Evolutionary conservation across 2,888 invertebrate genomes (phyloP).

Genomic region (Trichogramma dendrolimi): DNA sequence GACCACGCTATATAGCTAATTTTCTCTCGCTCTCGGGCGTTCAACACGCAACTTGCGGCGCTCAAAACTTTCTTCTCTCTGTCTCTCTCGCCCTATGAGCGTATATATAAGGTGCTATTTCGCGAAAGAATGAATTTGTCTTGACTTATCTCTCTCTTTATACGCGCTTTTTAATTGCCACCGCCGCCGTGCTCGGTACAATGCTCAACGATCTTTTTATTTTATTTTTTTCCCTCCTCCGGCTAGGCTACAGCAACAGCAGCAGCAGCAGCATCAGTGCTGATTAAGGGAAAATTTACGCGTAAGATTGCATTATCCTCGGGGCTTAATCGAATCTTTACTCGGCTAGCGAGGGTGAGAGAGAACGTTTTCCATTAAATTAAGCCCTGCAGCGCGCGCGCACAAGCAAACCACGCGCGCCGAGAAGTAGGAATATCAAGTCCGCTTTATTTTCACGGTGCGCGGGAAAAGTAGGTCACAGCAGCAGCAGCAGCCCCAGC

Average conservation of each 20-base stretch:
- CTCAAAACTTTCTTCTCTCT: no score
- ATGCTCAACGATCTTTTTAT: not conserved
- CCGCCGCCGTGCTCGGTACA: conserved; percentile 1
- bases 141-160: no score
- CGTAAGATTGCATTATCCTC: conserved; percentile 23
- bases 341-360: not conserved
- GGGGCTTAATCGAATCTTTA: conserved; percentile 21
- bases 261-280: conserved; percentile 3
- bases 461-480: conserved; percentile 3
- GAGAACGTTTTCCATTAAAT: conserved; percentile 11
- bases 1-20: not conserved
- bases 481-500: no score
- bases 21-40: not conserved
- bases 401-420: not conserved
- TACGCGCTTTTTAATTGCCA: not conserved
- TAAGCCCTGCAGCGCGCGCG: conserved; percentile 3
- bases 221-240: conserved; percentile 17
- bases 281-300: conserved; percentile 26
- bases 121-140: no score
- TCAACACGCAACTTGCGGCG: no score
- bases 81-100: no score
- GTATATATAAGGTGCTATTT: no score
- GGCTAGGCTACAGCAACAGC: not conserved
- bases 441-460: conserved; percentile 11
- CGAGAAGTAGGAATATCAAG: conserved; percentile 7